These are phyloP conservation scores for Drosophila sordidula DNA, from an alignment of 2,888 invertebrate genomes.

Conservation along the genomic window DNA sequence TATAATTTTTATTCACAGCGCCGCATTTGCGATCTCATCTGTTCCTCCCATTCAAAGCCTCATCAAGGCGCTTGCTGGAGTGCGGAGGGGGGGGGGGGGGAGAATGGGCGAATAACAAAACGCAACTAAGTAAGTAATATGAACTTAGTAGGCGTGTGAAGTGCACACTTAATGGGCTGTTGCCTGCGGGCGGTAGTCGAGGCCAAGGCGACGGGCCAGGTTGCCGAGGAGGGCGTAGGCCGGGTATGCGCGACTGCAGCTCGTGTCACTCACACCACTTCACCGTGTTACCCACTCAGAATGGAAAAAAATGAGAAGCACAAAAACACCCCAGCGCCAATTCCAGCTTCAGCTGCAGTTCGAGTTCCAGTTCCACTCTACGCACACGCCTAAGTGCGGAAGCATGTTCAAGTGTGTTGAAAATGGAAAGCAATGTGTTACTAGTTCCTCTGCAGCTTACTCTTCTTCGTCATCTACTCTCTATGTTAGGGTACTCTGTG, in stretches of 20 bases:
- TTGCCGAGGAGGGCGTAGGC: background rate
- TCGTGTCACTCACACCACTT: conserved; percentile 66
- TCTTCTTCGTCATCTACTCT: conserved; percentile 5
- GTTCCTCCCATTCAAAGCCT: too few relatives aligned
- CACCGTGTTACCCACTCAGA: conserved; percentile 32
- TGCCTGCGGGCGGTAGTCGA: conserved; percentile 45
- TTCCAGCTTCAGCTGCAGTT: conserved; percentile 15
- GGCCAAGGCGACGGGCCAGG: background rate
- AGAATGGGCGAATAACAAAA: conserved; percentile 31
- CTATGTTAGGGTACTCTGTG: conserved; percentile 5
- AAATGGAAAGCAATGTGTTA: conserved; percentile 70
- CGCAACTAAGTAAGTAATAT: conserved; percentile 74
- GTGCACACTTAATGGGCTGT: conserved; percentile 67
- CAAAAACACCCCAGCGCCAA: conserved; percentile 7
- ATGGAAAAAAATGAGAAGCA: background rate
- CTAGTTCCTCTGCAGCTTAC: conserved; percentile 31
- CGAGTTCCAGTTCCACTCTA: conserved; percentile 53
- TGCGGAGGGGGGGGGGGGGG: background rate
- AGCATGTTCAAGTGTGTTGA: conserved; percentile 82
- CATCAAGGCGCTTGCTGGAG: background rate
- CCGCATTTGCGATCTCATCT: too few relatives aligned
- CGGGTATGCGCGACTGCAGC: conserved; percentile 24
- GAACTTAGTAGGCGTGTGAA: conserved; percentile 75
- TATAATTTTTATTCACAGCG: background rate
- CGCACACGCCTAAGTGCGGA: conserved; percentile 79